Conservation (phyloP, 2,888 invertebrate species). For the Lasioglossum leucozonium region DNA sequence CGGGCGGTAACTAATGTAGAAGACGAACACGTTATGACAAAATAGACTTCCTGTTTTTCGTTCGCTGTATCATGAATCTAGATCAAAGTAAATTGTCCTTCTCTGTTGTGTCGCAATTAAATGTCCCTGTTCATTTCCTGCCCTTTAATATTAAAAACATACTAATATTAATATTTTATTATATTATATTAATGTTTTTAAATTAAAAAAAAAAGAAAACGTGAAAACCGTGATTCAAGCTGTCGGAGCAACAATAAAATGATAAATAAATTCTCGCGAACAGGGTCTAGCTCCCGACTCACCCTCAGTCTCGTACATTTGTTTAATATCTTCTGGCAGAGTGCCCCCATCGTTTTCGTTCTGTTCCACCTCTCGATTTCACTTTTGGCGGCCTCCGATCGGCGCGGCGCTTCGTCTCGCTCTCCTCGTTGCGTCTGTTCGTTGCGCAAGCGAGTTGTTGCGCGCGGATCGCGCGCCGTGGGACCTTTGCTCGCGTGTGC, state of each 20-base stretch:
- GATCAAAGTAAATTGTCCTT: background rate
- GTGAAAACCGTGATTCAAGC: too few relatives aligned
- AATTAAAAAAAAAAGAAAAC: background rate
- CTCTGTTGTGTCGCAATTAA: background rate
- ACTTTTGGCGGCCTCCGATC: slow-evolving; percentile 77
- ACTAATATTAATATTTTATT: too few relatives aligned
- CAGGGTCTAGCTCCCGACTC: background rate
- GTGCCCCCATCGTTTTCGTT: slow-evolving; percentile 61
- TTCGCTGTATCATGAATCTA: too few relatives aligned
- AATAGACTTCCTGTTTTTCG: background rate
- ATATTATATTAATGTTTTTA: too few relatives aligned
- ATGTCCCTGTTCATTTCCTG: background rate
- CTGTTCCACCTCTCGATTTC: slow-evolving; percentile 76
- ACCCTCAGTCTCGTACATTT: slow-evolving; percentile 64
- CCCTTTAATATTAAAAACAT: too few relatives aligned
- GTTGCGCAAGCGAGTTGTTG: slow-evolving; percentile 62
- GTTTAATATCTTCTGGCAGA: slow-evolving; percentile 49
- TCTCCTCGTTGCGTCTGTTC: slow-evolving; percentile 35
- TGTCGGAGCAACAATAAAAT: background rate
- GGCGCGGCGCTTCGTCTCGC: slow-evolving; percentile 38
- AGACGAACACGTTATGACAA: background rate
- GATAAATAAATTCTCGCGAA: background rate
- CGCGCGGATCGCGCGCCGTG: slow-evolving; percentile 39
- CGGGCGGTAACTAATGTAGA: background rate
- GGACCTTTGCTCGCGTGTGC: slow-evolving; percentile 27